Conservation (phyloP, 2,888 invertebrate species). For the Agriopis marginaria region DNA sequence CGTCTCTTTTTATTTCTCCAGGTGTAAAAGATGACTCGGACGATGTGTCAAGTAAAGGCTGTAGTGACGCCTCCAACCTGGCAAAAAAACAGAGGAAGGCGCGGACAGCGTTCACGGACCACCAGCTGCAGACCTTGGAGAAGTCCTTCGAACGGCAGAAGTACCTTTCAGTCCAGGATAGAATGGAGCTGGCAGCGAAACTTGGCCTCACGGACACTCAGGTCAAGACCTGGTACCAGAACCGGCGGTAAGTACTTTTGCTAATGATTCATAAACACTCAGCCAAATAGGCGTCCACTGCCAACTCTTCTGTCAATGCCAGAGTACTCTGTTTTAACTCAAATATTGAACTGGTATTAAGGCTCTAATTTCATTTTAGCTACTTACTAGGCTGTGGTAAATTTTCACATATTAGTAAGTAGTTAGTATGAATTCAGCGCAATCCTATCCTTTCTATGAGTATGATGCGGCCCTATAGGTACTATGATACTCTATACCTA, state of each 20-base stretch:
- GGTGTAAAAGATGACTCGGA: conserved; percentile 95
- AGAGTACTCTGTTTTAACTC: too few species aligned
- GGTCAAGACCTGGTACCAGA: conserved; percentile 99
- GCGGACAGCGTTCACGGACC: conserved; percentile 99
- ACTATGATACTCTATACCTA: too few species aligned
- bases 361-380: too few species aligned
- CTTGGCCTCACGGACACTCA: conserved; percentile 99
- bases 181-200: conserved; percentile 99
- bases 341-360: too few species aligned
- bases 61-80: conserved; percentile 81
- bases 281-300: too few species aligned
- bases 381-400: too few species aligned
- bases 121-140: conserved; percentile 98
- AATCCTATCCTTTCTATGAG: too few species aligned
- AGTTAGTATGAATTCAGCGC: too few species aligned
- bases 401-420: too few species aligned
- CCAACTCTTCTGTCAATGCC: too few species aligned
- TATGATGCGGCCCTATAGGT: too few species aligned
- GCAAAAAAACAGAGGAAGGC: conserved; percentile 98
- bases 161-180: conserved; percentile 98
- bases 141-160: conserved; percentile 99
- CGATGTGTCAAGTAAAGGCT: conserved; percentile 87
- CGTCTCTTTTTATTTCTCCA: conserved; percentile 62
- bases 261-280: not conserved
- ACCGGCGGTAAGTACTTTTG: conserved; percentile 92